Evolutionary conservation across 2,797 vertebrate species (phyloP).

Genomic region (Acestrorhynchus altus): DNA sequence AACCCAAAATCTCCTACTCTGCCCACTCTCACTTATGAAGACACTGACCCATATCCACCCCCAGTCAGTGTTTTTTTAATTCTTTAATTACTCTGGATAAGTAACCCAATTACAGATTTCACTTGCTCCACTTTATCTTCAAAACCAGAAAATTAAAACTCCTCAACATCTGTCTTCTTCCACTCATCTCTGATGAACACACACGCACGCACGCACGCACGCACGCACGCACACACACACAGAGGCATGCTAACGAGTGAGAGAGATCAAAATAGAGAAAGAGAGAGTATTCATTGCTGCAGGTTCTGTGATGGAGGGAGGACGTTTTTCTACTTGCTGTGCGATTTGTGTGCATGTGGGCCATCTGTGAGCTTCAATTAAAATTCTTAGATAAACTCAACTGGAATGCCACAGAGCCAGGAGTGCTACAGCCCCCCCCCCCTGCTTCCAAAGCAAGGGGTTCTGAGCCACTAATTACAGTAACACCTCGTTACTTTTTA

Average conservation of each 20-base stretch:
- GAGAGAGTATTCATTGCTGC: neutral
- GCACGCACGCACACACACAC: constrained; percentile 12
- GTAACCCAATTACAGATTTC: constrained; percentile 36
- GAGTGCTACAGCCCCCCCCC: constrained; percentile 20
- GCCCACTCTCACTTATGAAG: constrained; percentile 24
- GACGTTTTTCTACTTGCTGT: constrained; percentile 66
- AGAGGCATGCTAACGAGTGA: constrained; percentile 33
- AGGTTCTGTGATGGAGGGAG: constrained; percentile 26
- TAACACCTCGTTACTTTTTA: constrained; percentile 61
- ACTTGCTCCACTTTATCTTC: constrained; percentile 24
- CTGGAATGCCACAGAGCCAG: constrained; percentile 57
- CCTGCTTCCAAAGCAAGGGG: constrained; percentile 9
- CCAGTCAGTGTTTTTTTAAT: constrained; percentile 43
- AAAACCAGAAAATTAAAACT: constrained; percentile 39
- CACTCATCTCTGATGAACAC: constrained; percentile 11
- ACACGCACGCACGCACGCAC: constrained; percentile 24
- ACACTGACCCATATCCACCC: constrained; percentile 36
- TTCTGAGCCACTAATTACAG: constrained; percentile 71
- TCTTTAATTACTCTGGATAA: constrained; percentile 48
- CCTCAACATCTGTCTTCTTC: constrained; percentile 30
- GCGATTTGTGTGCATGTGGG: constrained; percentile 65
- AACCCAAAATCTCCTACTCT: constrained; percentile 23
- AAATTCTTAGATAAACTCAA: constrained; percentile 66
- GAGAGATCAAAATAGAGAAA: neutral
- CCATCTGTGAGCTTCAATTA: constrained; percentile 76